Conservation (phyloP, 2,797 vertebrate genomes). For the Poeciliopsis presidionis region DNA sequence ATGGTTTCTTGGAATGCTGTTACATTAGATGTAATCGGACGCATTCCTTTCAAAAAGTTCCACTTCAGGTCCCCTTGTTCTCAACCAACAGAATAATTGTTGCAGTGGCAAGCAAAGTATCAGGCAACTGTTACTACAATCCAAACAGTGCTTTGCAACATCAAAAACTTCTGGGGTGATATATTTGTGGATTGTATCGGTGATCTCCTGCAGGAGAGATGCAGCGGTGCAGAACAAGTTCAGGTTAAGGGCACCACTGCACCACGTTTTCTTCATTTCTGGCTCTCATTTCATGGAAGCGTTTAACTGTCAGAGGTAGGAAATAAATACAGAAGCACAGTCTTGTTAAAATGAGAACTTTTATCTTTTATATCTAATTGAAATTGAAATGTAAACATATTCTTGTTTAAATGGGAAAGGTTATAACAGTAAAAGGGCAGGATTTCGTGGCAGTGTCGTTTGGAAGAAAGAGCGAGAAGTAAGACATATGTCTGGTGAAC, state of each 20-base stretch:
- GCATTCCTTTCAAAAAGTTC: background rate
- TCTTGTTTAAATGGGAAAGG: background rate
- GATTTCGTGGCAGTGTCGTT: background rate
- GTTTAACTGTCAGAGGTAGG: background rate
- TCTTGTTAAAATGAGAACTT: background rate
- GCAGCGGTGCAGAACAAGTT: background rate
- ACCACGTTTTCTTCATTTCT: background rate
- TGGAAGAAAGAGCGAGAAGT: background rate
- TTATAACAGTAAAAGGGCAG: background rate
- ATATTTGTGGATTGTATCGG: background rate
- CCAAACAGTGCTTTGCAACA: background rate
- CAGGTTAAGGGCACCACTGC: background rate
- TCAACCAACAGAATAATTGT: background rate
- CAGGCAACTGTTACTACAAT: background rate
- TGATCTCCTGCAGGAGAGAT: background rate
- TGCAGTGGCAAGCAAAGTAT: background rate
- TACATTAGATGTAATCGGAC: background rate
- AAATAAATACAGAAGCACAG: background rate
- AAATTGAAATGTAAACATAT: background rate
- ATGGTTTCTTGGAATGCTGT: background rate
- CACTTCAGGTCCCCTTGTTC: background rate
- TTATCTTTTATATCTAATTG: background rate
- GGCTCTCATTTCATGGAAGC: background rate
- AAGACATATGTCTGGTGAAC: background rate
- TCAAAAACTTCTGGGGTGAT: background rate